These are phyloP conservation scores for Burhinus bistriatus DNA, from an alignment of 2,113 vertebrate species.

Conservation along the genomic window DNA sequence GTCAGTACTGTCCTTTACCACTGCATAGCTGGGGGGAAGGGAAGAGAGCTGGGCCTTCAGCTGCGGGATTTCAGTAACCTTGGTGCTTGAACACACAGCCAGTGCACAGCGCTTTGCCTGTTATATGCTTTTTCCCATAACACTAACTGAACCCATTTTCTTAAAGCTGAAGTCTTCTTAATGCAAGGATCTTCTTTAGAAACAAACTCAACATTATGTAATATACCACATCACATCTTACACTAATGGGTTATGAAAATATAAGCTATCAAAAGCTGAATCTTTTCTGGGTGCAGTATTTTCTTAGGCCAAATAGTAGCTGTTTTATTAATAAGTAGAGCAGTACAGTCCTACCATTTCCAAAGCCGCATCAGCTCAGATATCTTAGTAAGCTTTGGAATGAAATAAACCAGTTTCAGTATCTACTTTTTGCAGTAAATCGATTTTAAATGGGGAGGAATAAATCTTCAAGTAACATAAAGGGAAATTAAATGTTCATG, in stretches of 20 bases:
- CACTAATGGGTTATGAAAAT: background rate
- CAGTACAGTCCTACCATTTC: background rate
- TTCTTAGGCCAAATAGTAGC: background rate
- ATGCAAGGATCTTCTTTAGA: background rate
- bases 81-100: background rate
- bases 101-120: background rate
- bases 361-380: background rate
- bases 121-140: background rate
- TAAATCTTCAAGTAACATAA: background rate
- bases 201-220: background rate
- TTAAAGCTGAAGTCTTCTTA: background rate
- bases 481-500: background rate
- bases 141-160: background rate
- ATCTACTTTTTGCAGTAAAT: background rate
- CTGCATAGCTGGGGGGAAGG: constrained; percentile 13
- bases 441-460: background rate
- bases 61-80: constrained; percentile 21
- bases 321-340: background rate
- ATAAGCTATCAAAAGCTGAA: background rate
- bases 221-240: background rate
- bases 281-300: background rate
- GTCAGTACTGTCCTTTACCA: constrained; percentile 2
- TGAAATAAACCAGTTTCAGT: background rate
- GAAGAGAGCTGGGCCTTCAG: background rate
- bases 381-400: background rate